Percentiles rank a stretch among this genome's conserved stretches.
Evolutionary conservation across 2,113 vertebrate genomes (phyloP).

Genomic region (Amphiprion percula): DNA sequence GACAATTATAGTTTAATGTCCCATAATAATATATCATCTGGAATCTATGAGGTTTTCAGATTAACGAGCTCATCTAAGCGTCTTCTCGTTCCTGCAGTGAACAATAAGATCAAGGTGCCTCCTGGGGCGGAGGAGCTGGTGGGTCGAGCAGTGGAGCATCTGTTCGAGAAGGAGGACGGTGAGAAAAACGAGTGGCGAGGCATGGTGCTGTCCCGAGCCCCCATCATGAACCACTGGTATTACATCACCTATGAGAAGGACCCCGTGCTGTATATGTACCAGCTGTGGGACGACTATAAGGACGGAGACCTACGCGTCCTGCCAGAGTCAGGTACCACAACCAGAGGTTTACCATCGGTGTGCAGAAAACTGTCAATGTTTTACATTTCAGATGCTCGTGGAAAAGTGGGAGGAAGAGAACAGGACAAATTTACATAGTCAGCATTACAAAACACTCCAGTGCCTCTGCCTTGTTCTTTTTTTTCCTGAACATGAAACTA

Average conservation of each 20-base stretch:
- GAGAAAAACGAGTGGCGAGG: constrained; percentile 89
- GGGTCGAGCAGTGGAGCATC: constrained; percentile 87
- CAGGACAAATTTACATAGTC: constrained; percentile 51
- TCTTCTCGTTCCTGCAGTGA: constrained; percentile 72
- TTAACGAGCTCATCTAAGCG: constrained; percentile 16
- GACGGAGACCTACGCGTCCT: constrained; percentile 87
- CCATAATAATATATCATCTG: neutral
- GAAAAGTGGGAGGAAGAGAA: constrained; percentile 44
- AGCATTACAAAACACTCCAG: constrained; percentile 22
- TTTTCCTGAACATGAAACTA: constrained; percentile 1
- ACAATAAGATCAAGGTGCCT: constrained; percentile 87
- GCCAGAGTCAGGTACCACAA: constrained; percentile 83
- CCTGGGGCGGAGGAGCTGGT: constrained; percentile 86
- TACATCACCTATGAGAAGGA: constrained; percentile 90
- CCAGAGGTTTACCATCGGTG: neutral
- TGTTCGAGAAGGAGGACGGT: constrained; percentile 88
- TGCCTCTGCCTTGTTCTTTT: constrained; percentile 9
- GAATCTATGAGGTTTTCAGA: neutral
- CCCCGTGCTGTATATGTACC: constrained; percentile 89
- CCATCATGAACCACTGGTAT: constrained; percentile 90
- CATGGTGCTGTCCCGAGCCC: constrained; percentile 87
- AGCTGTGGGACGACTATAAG: constrained; percentile 88
- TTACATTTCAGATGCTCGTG: constrained; percentile 18
- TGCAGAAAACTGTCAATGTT: neutral
- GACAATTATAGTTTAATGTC: constrained; percentile 4